These are phyloP conservation scores for Cryptotermes secundus DNA, from an alignment of 1,140 invertebrate genomes.

Conservation along the genomic window DNA sequence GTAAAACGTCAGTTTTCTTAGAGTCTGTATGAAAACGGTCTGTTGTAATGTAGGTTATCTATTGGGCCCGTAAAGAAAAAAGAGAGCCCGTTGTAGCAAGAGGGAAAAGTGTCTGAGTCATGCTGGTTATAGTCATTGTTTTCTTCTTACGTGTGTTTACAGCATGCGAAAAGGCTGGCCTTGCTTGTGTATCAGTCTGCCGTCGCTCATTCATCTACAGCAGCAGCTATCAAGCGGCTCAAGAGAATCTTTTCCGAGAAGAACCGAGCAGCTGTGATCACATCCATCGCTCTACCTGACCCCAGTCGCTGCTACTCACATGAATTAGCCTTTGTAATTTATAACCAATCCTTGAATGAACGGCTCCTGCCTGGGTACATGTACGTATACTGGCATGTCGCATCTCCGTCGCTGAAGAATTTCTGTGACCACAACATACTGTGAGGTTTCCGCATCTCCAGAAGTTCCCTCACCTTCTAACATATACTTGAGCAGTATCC, in stretches of 20 bases:
- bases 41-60: not conserved
- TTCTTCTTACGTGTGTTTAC: not conserved
- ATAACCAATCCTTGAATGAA: not conserved
- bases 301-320: not conserved
- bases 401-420: too few species aligned
- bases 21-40: too few species aligned
- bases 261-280: not conserved
- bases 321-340: not conserved
- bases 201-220: constrained; percentile 11
- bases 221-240: not conserved
- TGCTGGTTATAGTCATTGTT: not conserved
- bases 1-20: too few species aligned
- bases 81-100: not conserved
- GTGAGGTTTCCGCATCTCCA: too few species aligned
- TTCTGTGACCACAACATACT: too few species aligned
- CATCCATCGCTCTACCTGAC: not conserved
- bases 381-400: too few species aligned
- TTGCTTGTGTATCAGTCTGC: not conserved
- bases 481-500: too few species aligned
- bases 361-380: not conserved
- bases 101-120: not conserved
- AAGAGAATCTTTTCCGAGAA: not conserved
- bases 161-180: not conserved
- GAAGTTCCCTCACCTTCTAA: too few species aligned
- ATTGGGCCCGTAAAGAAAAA: not conserved